Conservation (phyloP, 2,797 vertebrate species). For the Tamandua tetradactyla region DNA sequence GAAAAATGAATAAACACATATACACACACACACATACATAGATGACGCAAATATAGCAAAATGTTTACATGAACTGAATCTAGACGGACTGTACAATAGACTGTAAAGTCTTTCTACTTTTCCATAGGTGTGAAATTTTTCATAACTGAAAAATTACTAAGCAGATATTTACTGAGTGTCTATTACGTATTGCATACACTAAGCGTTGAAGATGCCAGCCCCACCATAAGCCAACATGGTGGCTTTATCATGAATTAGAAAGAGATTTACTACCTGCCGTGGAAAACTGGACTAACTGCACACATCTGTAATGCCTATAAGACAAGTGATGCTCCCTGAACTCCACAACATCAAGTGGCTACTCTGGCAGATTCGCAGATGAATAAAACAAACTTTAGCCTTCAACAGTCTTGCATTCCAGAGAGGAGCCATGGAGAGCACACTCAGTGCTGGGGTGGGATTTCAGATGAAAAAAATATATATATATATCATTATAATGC, state of each 20-base stretch:
- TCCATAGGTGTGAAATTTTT: slow-evolving; percentile 17
- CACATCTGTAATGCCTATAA: background rate
- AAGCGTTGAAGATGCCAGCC: background rate
- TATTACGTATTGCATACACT: background rate
- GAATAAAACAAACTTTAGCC: background rate
- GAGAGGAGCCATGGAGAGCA: background rate
- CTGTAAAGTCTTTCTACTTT: slow-evolving; percentile 29
- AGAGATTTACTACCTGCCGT: slow-evolving; percentile 27
- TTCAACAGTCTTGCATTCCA: background rate
- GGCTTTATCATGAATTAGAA: slow-evolving; percentile 20
- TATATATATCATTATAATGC: background rate
- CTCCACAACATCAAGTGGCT: background rate
- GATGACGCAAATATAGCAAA: background rate
- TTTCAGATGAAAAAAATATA: slow-evolving; percentile 36
- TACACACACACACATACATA: background rate
- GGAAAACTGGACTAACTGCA: slow-evolving; percentile 36
- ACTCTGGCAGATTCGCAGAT: background rate
- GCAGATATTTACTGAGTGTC: background rate
- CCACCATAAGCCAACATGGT: background rate
- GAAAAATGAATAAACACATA: background rate
- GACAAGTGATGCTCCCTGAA: background rate
- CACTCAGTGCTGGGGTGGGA: background rate
- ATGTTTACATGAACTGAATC: slow-evolving; percentile 2
- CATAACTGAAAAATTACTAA: slow-evolving; percentile 40
- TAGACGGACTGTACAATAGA: background rate